Percentiles rank a stretch among this genome's conserved stretches.
phyloP scores from a whole-genome alignment of 2,888 invertebrate species.

The Noctua fimbriata region DNA sequence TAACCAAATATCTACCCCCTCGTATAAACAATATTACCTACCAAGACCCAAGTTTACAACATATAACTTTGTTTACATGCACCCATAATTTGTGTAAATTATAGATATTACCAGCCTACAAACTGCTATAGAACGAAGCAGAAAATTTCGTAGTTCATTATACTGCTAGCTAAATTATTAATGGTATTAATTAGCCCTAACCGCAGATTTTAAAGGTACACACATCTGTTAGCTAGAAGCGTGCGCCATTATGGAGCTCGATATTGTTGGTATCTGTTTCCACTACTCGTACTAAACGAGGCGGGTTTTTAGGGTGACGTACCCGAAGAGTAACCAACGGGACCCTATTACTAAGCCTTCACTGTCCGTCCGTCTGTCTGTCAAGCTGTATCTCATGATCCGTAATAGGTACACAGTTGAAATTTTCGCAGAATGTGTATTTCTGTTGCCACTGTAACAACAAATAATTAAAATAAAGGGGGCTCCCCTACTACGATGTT shows the following conservation, averaged over 20 bases:
- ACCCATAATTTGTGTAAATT: background rate
- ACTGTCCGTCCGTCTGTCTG: too few species aligned
- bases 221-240: slow-evolving; percentile 1
- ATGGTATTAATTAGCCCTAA: slow-evolving; percentile 31
- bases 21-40: background rate
- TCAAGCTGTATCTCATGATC: too few species aligned
- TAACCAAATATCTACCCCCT: background rate
- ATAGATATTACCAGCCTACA: background rate
- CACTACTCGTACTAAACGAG: background rate
- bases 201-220: slow-evolving; percentile 23
- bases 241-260: background rate
- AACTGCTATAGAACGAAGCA: background rate
- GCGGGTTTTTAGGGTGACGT: background rate
- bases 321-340: too few species aligned
- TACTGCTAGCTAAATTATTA: slow-evolving; percentile 18
- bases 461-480: too few species aligned
- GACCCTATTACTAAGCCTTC: too few species aligned
- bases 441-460: too few species aligned
- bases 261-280: slow-evolving; percentile 1
- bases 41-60: background rate
- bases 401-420: too few species aligned
- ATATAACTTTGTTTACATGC: background rate
- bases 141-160: slow-evolving; percentile 6
- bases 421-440: too few species aligned
- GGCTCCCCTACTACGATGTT: too few species aligned